Conservation (phyloP, 1,140 invertebrate species). For the Philotrypesis tridentata region DNA sequence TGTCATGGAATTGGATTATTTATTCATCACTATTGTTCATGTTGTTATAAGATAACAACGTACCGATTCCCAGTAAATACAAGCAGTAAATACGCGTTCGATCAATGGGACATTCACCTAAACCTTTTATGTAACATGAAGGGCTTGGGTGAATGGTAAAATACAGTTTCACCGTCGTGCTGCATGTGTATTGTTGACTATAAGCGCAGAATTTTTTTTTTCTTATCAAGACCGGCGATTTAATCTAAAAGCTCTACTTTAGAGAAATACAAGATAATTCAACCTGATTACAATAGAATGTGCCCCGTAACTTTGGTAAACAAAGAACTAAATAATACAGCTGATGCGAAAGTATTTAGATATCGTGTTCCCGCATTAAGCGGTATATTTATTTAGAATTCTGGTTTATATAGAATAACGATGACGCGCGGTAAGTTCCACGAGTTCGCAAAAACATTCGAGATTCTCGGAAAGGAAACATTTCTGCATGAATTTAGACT, state of each 20-base stretch:
- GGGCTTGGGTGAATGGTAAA: no score
- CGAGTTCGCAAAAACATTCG: background rate
- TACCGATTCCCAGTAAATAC: background rate
- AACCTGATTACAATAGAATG: background rate
- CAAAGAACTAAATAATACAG: background rate
- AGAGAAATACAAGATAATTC: background rate
- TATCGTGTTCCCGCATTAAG: background rate
- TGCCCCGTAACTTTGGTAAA: background rate
- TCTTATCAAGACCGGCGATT: background rate
- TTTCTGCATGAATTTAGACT: background rate
- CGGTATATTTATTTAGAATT: background rate
- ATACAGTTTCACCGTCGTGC: background rate
- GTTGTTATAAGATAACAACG: background rate
- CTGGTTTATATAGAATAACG: background rate
- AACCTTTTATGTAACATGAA: background rate
- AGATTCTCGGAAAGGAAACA: conserved; percentile 1
- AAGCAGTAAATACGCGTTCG: background rate
- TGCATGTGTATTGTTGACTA: background rate
- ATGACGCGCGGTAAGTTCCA: background rate
- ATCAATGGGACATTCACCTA: conserved; percentile 13
- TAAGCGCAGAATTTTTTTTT: background rate
- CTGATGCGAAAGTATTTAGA: background rate
- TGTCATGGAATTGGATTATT: background rate
- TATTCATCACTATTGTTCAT: background rate
- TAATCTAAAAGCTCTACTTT: no score